Evolutionary conservation across 64 coral and sea anemone species (phyloP), one percentile per base, ranked within the genome.

Genomic region (Astreopora myriophthalma): DNA sequence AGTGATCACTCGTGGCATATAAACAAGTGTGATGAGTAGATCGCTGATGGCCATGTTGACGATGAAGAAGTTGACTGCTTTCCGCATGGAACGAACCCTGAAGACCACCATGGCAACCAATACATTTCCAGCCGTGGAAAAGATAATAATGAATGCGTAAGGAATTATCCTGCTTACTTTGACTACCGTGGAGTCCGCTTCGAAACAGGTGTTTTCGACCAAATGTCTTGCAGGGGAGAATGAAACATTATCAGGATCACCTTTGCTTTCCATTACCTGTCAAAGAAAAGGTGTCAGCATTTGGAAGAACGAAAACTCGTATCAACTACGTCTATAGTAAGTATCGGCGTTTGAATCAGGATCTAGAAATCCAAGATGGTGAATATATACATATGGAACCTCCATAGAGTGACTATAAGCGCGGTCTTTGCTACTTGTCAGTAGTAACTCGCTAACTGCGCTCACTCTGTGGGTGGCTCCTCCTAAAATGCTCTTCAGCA

Each of bases 31-130:
- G 9, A 89, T 68, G 0, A 89, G 23, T 30, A 94, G 72, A 34
- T 86, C 85, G 12, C 86, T 87, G 8, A 94, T 48, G 5, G 92
- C 86, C 92, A 94, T 74, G 6, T 88, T 94, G 9, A 87, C 85
- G 10, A 94, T 89, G 28, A 89, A 94, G 65, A 94, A 73, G 48
- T 87, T 94, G 0, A 87, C 63, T 8, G 92, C 86, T 29, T 82
- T 89, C 26, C 92, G 85, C 61, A 72, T 76, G 7, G 85, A 74
- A 13, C 76, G 85, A 22, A 63, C 85, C 23, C 42, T 94, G 4
- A 74, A 82, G 11, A 94, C 92, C 20, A 94, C 79, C 6, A 65
- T 7, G 1, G 79, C 32, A 5, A 83, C 79, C 57, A 83, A 6
- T 11, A 64, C 38, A n/a, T 83, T 83, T 8, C 79, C 79, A 3